A percentile compares a stretch with the other conserved stretches of the same genome.
phyloP scores from a whole-genome alignment of 1,140 invertebrate genomes.

The Cyphomyrmex costatus region DNA sequence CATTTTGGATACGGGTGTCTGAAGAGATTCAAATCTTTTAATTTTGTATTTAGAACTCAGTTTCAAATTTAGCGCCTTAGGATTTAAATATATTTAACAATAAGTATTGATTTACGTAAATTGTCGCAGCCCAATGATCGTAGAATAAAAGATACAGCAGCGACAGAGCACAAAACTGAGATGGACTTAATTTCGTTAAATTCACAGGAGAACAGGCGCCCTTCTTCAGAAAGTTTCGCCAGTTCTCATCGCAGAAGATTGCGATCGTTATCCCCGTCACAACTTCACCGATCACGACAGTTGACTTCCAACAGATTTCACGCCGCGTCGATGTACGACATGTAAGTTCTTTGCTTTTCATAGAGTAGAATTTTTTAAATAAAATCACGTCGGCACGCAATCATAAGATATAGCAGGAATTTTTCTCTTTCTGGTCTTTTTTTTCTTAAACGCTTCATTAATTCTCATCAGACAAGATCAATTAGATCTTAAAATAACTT shows the following conservation, averaged over 20 bases:
- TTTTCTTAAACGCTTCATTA: slow-evolving; percentile 1
- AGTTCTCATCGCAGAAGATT: slow-evolving; percentile 66
- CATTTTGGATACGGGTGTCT: too few species aligned
- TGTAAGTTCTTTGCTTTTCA: slow-evolving; percentile 49
- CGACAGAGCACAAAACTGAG: slow-evolving; percentile 32
- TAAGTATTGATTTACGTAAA: slow-evolving; percentile 1
- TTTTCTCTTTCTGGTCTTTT: background rate
- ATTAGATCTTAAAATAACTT: slow-evolving; percentile 59
- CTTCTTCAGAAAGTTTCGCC: slow-evolving; percentile 34
- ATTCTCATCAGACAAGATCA: slow-evolving; percentile 41
- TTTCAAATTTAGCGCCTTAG: background rate
- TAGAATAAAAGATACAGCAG: slow-evolving; percentile 47
- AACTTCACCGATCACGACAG: slow-evolving; percentile 51
- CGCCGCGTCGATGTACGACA: slow-evolving; percentile 67
- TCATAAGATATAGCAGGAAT: background rate
- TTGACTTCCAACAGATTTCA: slow-evolving; percentile 48
- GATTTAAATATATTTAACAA: background rate
- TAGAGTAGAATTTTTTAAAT: background rate
- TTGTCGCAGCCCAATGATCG: slow-evolving; percentile 56
- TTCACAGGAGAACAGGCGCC: slow-evolving; percentile 9
- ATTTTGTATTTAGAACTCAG: background rate
- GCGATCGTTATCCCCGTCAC: slow-evolving; percentile 69
- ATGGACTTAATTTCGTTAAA: slow-evolving; percentile 48
- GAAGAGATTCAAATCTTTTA: background rate
- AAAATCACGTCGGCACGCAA: background rate